Evolutionary conservation across 2,888 invertebrate genomes (phyloP).

Genomic region (Allophyes oxyacanthae): DNA sequence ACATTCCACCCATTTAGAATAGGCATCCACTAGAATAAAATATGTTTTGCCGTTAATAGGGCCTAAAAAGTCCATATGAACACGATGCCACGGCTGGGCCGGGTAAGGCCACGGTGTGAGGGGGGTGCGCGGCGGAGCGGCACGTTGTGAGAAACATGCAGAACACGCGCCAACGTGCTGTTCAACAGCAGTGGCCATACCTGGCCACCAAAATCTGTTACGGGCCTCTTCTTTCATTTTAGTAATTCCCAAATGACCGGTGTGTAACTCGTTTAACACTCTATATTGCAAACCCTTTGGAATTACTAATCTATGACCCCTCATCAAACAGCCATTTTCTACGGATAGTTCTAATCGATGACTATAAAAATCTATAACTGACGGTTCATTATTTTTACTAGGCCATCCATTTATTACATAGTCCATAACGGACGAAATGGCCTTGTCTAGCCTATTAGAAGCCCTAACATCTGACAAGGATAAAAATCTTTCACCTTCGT

Average conservation of each 20-base stretch:
- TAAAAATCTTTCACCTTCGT: constrained; percentile 9
- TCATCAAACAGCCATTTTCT: constrained; percentile 9
- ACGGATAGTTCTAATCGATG: constrained; percentile 12
- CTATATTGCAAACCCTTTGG: constrained; percentile 2
- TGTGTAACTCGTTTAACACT: constrained; percentile 8
- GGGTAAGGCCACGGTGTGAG: constrained; percentile 1
- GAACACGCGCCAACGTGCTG: constrained; percentile 4
- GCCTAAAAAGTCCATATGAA: not conserved
- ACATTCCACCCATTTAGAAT: constrained; percentile 18
- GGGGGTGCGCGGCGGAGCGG: constrained; percentile 5
- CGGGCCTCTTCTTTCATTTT: constrained; percentile 9
- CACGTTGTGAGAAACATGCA: constrained; percentile 1
- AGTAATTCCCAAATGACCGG: constrained; percentile 3
- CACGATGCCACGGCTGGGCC: not conserved
- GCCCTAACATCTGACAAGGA: not conserved
- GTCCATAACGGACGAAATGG: not conserved
- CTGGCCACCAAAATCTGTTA: constrained; percentile 8
- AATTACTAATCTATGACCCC: constrained; percentile 10
- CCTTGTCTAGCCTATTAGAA: not conserved
- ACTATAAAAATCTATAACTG: constrained; percentile 1
- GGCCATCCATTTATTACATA: constrained; percentile 7
- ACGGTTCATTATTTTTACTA: constrained; percentile 1
- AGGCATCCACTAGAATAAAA: constrained; percentile 17
- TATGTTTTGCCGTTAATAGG: constrained; percentile 14
- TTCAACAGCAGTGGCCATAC: constrained; percentile 5